Evolutionary conservation across 2,113 vertebrate species (phyloP).

Genomic region (Morone chrysops): DNA sequence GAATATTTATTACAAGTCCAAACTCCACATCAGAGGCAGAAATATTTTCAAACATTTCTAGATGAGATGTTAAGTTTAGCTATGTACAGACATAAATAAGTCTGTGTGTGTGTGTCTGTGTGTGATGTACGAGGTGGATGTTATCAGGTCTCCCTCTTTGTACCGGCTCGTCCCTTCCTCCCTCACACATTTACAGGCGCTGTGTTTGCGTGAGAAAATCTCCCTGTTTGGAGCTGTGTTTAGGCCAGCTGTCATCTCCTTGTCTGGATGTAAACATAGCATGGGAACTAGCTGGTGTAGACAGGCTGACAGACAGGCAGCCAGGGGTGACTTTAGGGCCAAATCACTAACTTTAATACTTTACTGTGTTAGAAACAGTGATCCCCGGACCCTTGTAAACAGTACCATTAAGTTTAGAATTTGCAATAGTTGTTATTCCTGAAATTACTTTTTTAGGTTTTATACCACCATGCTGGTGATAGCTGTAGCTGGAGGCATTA

Average conservation of each 20-base stretch:
- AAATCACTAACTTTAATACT: slow-evolving; percentile 22
- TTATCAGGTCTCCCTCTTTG: slow-evolving; percentile 43
- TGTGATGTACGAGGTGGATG: slow-evolving; percentile 13
- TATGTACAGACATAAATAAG: not conserved
- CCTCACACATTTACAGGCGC: slow-evolving; percentile 51
- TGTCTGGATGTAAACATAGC: slow-evolving; percentile 61
- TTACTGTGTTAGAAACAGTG: not conserved
- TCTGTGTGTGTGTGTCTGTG: not conserved
- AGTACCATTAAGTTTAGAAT: not conserved
- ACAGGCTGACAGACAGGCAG: slow-evolving; percentile 36
- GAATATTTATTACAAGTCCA: slow-evolving; percentile 15
- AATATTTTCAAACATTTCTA: slow-evolving; percentile 27
- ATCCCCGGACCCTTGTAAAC: not conserved
- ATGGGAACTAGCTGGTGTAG: slow-evolving; percentile 47
- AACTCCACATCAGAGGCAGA: not conserved
- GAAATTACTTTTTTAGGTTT: not conserved
- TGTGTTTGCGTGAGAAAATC: slow-evolving; percentile 61
- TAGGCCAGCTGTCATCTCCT: slow-evolving; percentile 72
- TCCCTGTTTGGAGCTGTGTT: slow-evolving; percentile 65
- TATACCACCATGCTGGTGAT: too few relatives aligned
- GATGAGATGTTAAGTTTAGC: slow-evolving; percentile 3
- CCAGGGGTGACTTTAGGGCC: slow-evolving; percentile 14
- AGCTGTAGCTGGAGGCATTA: too few relatives aligned
- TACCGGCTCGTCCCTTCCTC: slow-evolving; percentile 40
- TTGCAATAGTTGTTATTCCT: not conserved